Conservation (phyloP, 2,888 invertebrate genomes). For the Pherbina coryleti region DNA sequence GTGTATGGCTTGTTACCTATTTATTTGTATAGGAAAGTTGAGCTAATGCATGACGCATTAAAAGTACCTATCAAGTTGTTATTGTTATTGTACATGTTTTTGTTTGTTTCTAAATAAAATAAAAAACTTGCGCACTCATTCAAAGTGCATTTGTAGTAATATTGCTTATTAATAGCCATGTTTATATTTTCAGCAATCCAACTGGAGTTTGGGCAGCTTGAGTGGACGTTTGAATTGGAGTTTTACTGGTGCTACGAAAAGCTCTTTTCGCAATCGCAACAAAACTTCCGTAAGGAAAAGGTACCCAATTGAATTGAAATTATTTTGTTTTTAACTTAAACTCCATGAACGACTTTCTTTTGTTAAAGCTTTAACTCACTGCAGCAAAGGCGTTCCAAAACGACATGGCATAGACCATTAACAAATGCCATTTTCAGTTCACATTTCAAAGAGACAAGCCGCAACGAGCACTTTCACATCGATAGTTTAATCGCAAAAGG, state of each 20-base stretch:
- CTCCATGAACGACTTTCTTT: background rate
- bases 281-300: constrained; percentile 53
- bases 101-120: background rate
- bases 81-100: too few relatives aligned
- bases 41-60: constrained; percentile 15
- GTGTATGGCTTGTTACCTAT: background rate
- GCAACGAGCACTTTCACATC: constrained; percentile 74
- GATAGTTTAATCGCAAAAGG: constrained; percentile 86
- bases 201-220: constrained; percentile 62
- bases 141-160: background rate
- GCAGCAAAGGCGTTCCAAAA: constrained; percentile 71
- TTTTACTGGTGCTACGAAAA: constrained; percentile 50
- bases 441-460: constrained; percentile 81
- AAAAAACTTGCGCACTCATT: constrained; percentile 1
- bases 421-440: constrained; percentile 89
- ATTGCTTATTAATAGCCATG: background rate
- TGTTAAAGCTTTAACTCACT: constrained; percentile 51
- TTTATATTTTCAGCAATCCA: constrained; percentile 54
- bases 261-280: constrained; percentile 47
- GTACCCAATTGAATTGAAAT: background rate
- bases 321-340: constrained; percentile 18
- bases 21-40: background rate
- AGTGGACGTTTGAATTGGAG: constrained; percentile 59
- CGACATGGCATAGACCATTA: constrained; percentile 86
- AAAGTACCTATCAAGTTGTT: background rate